Base-by-base conservation (phyloP, 1,140 invertebrate genomes). In the Grapholita molesta region DNA sequence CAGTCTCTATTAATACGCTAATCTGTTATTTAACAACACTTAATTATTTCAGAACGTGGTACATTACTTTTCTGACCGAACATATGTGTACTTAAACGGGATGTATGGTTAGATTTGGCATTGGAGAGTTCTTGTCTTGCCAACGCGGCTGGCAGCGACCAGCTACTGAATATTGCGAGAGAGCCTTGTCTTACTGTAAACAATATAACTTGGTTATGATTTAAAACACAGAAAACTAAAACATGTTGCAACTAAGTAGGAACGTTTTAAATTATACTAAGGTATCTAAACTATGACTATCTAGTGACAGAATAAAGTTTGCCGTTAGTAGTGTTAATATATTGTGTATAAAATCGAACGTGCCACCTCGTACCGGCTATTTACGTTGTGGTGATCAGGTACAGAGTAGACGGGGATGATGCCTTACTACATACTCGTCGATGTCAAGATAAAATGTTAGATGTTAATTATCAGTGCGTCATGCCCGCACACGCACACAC, bases 381-480 rank as follows among this genome's bases (percentile, higher is more conserved):
- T n/a, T 38, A 38, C 28, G n/a, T 61, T 61, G 28, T 61, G 32
- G 23, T 28, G 53, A 57, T 57, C 53, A 57, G 23, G 53, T 55
- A 55, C 24, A 9, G n/a, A n/a, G 23, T 55, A 55, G 28, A 25
- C 28, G 15, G 8, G 28, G 55, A 61, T 30, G 55, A 30, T 32
- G 18, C 25, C 25, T 15, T 32, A 30, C 15, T 61, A 28, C 42
- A 48, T 5, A 48, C n/a, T n/a, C n/a, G n/a, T n/a, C n/a, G 18
- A 48, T 21, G n/a, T 21, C 18, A 5, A 6, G 42, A 48, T 21
- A 48, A 48, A 48, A 48, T 48, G 6, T 6, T 30, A 30, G 28
- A 30, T 21, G 42, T 48, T 48, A 48, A 48, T 48, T 48, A 48
- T 48, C 0, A 48, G 42, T 18, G 42, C 42, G 18, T 21, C 42